These are phyloP conservation scores for Oreochromis grahami DNA, from an alignment of 2,797 vertebrate species.

Conservation along the genomic window DNA sequence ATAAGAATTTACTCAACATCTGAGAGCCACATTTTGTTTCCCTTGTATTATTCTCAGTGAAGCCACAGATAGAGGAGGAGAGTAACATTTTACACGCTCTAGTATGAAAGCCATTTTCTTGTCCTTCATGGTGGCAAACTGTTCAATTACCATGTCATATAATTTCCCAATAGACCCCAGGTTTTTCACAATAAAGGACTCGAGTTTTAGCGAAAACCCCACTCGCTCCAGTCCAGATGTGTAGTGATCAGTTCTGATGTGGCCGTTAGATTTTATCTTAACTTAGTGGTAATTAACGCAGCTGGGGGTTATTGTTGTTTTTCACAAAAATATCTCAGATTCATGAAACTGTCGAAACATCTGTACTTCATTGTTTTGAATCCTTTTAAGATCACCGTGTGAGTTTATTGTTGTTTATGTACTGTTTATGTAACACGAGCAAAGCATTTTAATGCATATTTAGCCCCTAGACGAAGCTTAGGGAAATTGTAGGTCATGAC, in stretches of 20 bases:
- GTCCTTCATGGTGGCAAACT: constrained; percentile 5
- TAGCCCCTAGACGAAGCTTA: not conserved
- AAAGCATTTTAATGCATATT: not conserved
- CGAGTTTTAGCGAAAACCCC: not conserved
- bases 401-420: not conserved
- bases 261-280: not conserved
- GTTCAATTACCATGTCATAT: constrained; percentile 24
- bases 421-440: not conserved
- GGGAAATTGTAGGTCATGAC: not conserved
- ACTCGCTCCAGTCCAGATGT: not conserved
- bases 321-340: not conserved
- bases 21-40: not conserved
- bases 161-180: not conserved
- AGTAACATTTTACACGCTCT: not conserved
- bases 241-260: not conserved
- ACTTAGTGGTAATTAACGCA: not conserved
- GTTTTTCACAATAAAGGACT: constrained; percentile 18
- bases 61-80: not conserved
- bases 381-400: not conserved
- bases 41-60: not conserved
- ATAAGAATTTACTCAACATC: not conserved
- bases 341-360: not conserved
- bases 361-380: not conserved
- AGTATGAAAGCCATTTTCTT: not conserved
- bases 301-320: not conserved